Conservation (phyloP, 2,888 invertebrate genomes). For the Tetragnatha montana region DNA sequence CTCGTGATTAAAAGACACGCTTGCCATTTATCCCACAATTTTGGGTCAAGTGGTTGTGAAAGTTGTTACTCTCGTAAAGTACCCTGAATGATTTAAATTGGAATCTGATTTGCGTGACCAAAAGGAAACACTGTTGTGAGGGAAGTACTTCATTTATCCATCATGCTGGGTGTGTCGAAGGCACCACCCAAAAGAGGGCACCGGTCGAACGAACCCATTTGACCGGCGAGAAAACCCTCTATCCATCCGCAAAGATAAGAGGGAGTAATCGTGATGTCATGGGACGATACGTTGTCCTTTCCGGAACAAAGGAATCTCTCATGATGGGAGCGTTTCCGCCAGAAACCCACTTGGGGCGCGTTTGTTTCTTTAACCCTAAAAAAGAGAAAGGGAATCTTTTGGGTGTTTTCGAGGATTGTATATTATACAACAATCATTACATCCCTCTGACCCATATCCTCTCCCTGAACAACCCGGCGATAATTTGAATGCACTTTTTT, state of each 20-base stretch:
- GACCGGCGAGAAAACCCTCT: background rate
- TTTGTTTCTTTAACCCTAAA: background rate
- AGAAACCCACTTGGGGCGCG: background rate
- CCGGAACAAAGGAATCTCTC: background rate
- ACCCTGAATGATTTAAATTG: background rate
- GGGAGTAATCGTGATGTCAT: background rate
- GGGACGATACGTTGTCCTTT: background rate
- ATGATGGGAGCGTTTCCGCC: no score
- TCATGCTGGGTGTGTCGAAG: background rate
- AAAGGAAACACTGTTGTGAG: no score
- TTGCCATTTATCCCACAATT: background rate
- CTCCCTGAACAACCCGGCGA: slow-evolving; percentile 35
- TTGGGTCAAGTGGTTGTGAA: background rate
- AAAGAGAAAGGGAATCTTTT: slow-evolving; percentile 9
- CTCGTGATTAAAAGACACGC: no score
- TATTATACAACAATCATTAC: slow-evolving; percentile 46
- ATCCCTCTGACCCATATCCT: slow-evolving; percentile 57
- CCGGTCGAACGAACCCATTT: background rate
- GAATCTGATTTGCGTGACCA: background rate
- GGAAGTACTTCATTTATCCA: background rate
- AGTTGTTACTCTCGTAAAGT: background rate
- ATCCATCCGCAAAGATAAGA: background rate
- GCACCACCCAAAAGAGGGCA: background rate
- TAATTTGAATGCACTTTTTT: slow-evolving; percentile 52
- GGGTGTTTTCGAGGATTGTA: slow-evolving; percentile 55